Conservation (phyloP, 2,113 vertebrate species). For the Montifringilla adamsi region DNA sequence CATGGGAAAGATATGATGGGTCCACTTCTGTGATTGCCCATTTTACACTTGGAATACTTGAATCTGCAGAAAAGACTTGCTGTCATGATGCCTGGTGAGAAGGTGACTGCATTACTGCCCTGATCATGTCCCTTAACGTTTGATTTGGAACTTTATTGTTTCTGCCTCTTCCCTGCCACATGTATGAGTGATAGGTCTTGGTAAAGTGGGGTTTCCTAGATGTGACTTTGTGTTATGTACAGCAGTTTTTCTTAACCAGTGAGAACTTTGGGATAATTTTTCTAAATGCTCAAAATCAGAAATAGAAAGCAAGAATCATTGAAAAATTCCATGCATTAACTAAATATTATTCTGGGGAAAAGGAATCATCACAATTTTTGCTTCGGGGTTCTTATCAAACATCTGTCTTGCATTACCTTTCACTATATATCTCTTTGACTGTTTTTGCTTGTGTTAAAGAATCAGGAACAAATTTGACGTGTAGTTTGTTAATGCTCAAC, state of each 20-base stretch:
- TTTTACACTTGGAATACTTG: background rate
- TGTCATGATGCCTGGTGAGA: background rate
- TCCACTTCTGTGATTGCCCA: background rate
- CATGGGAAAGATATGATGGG: background rate
- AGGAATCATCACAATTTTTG: constrained; percentile 20
- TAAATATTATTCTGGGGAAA: constrained; percentile 12
- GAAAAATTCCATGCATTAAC: constrained; percentile 34
- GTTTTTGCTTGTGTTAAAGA: constrained; percentile 34
- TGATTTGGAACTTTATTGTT: background rate
- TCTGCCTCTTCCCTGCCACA: background rate
- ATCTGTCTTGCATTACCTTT: constrained; percentile 56
- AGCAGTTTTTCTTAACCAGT: background rate
- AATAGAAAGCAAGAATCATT: background rate
- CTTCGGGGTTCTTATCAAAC: constrained; percentile 36
- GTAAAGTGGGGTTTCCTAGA: background rate
- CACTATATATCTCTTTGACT: constrained; percentile 9
- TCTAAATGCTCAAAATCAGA: background rate
- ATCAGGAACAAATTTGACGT: constrained; percentile 51
- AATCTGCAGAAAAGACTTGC: background rate
- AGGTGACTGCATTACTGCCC: background rate
- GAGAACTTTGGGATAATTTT: background rate
- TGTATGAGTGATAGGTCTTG: background rate
- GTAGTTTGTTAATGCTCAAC: constrained; percentile 42
- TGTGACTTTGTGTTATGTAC: background rate
- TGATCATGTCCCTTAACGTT: background rate